These are phyloP conservation scores for Chirona hameri DNA, from an alignment of 2,888 invertebrate genomes.

Conservation along the genomic window DNA sequence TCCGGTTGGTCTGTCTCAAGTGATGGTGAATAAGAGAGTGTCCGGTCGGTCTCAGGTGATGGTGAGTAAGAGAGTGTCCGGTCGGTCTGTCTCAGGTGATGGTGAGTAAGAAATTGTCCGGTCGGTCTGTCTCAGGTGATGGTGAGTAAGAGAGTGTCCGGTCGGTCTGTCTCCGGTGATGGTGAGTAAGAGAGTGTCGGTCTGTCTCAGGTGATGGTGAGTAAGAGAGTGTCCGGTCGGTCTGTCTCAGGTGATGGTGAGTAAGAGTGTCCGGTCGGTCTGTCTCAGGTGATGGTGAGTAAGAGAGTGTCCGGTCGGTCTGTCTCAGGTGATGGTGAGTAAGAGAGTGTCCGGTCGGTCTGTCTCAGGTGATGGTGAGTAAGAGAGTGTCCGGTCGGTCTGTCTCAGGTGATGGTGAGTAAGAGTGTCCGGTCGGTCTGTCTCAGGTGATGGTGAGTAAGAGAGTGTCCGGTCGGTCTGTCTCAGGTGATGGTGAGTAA, in stretches of 20 bases:
- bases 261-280: slow-evolving; percentile 66
- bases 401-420: slow-evolving; percentile 55
- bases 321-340: slow-evolving; percentile 55
- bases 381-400: background rate
- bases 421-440: slow-evolving; percentile 63
- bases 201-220: slow-evolving; percentile 51
- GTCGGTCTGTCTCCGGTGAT: slow-evolving; percentile 43
- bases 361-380: slow-evolving; percentile 55
- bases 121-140: slow-evolving; percentile 43
- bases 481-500: slow-evolving; percentile 56
- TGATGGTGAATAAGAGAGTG: slow-evolving; percentile 55
- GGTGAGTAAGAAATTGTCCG: slow-evolving; percentile 56
- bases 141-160: slow-evolving; percentile 56
- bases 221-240: slow-evolving; percentile 46
- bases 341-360: background rate
- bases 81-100: slow-evolving; percentile 43
- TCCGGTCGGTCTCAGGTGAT: slow-evolving; percentile 43
- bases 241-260: slow-evolving; percentile 51
- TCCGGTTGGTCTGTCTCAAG: slow-evolving; percentile 36
- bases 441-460: slow-evolving; percentile 56
- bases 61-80: slow-evolving; percentile 56
- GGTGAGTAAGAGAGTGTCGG: slow-evolving; percentile 54
- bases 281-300: slow-evolving; percentile 55
- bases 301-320: background rate
- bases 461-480: background rate